These are phyloP conservation scores for Sarcoramphus papa DNA, from an alignment of 2,797 vertebrate species.

Conservation along the genomic window DNA sequence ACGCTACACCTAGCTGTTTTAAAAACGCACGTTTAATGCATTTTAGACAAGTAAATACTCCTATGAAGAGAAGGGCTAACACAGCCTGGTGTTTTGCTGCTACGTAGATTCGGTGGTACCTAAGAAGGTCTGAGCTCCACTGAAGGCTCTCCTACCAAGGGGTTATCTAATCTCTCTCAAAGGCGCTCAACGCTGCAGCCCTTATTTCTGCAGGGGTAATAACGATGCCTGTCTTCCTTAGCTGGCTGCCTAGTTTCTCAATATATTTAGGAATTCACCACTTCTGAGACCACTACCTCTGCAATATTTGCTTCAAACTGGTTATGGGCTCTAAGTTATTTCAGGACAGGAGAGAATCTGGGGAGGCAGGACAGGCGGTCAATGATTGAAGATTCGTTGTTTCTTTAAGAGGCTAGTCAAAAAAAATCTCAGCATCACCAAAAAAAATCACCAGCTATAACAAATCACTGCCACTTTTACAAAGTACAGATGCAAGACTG, in stretches of 20 bases:
- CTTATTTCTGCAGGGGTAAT: background rate
- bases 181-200: accelerated
- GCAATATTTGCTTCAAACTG: background rate
- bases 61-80: background rate
- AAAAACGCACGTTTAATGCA: background rate
- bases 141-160: background rate
- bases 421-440: background rate
- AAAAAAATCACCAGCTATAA: background rate
- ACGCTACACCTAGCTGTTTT: accelerated
- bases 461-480: background rate
- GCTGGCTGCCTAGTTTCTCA: background rate
- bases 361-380: background rate
- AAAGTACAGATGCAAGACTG: background rate
- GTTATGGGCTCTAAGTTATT: background rate
- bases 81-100: background rate
- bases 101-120: background rate
- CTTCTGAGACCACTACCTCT: background rate
- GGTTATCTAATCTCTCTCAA: background rate
- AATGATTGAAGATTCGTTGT: background rate
- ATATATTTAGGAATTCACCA: background rate
- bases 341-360: background rate
- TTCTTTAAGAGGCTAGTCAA: background rate
- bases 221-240: background rate
- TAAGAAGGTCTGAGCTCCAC: background rate
- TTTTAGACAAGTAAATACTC: background rate